These are phyloP conservation scores for Amorpha juglandis DNA, from an alignment of 2,888 invertebrate genomes.

Conservation along the genomic window DNA sequence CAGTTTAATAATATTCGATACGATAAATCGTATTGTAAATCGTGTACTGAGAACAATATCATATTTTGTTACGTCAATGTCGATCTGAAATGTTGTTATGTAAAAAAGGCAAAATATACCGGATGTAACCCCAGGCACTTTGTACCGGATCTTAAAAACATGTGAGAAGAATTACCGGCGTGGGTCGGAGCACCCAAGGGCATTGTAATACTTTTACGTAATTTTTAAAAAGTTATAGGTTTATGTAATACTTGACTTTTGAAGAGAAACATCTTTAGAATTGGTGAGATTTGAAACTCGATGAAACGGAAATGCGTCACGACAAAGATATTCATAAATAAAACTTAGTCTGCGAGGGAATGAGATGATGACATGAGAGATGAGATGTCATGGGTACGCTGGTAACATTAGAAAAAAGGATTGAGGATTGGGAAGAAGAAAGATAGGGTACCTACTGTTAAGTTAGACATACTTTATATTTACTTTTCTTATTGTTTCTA, in stretches of 20 bases:
- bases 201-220: background rate
- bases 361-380: too few relatives aligned
- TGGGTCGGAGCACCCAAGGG: background rate
- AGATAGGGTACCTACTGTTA: too few relatives aligned
- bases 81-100: slow-evolving; percentile 26
- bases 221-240: background rate
- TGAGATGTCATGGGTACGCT: too few relatives aligned
- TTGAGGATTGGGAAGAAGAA: too few relatives aligned
- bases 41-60: background rate
- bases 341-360: too few relatives aligned
- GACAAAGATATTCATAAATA: too few relatives aligned
- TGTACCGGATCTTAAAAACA: slow-evolving; percentile 9
- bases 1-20: too few relatives aligned
- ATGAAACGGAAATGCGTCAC: too few relatives aligned
- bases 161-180: background rate
- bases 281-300: too few relatives aligned
- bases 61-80: slow-evolving; percentile 20
- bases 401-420: too few relatives aligned
- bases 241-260: background rate
- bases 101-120: slow-evolving; percentile 18
- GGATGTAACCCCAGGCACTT: slow-evolving; percentile 3
- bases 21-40: slow-evolving; percentile 4
- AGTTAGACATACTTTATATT: background rate
- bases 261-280: too few relatives aligned
- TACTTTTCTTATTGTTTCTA: background rate